These are phyloP conservation scores for Anolis apletophallus DNA, from an alignment of 2,797 vertebrate genomes.

Conservation along the genomic window DNA sequence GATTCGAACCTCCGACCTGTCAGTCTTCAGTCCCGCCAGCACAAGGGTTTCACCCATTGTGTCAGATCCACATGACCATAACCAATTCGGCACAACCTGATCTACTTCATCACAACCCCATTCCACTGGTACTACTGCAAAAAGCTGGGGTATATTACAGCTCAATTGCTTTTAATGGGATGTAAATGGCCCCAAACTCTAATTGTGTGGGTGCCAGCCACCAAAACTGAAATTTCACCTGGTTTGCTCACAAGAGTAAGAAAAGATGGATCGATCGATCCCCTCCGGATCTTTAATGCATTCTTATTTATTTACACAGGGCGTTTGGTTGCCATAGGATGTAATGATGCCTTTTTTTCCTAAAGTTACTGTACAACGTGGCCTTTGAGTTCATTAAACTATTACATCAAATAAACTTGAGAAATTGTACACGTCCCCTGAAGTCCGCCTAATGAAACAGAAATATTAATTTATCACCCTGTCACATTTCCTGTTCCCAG, in stretches of 20 bases:
- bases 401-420: constrained; percentile 75
- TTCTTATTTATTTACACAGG: constrained; percentile 56
- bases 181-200: background rate
- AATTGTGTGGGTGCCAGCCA: too few species aligned
- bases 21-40: too few species aligned
- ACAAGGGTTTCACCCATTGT: too few species aligned
- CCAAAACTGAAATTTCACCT: constrained; percentile 46
- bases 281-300: constrained; percentile 71
- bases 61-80: background rate
- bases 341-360: constrained; percentile 72
- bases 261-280: constrained; percentile 53
- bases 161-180: background rate
- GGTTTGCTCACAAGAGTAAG: constrained; percentile 50
- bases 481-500: constrained; percentile 39
- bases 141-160: background rate
- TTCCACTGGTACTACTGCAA: background rate
- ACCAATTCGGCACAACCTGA: background rate
- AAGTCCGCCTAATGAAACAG: constrained; percentile 58
- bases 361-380: constrained; percentile 76
- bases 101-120: background rate
- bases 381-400: constrained; percentile 74
- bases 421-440: constrained; percentile 59
- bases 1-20: too few species aligned
- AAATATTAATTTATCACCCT: constrained; percentile 55
- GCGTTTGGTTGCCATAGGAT: constrained; percentile 74